Conservation (phyloP, 1,140 invertebrate species). For the Teleogryllus occipitalis region DNA sequence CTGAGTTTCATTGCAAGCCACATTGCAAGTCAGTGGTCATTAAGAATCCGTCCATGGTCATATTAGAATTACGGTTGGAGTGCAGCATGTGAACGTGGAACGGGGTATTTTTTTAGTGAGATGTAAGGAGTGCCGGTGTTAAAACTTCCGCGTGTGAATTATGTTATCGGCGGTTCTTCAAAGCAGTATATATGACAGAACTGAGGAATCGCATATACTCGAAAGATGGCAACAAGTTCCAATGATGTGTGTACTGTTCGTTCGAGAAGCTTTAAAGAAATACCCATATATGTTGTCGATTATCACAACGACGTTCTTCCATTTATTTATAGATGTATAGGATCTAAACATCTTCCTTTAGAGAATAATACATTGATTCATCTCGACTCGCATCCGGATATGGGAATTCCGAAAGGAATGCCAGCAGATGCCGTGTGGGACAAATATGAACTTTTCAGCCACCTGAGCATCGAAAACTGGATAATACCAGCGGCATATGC, state of each 20-base stretch:
- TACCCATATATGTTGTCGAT: conserved; percentile 65
- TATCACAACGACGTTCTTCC: conserved; percentile 69
- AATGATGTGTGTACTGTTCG: background rate
- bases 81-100: no score
- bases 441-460: conserved; percentile 46
- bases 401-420: conserved; percentile 70
- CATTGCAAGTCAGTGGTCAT: no score
- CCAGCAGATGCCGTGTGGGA: conserved; percentile 57
- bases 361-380: conserved; percentile 68
- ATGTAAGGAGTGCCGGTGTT: no score
- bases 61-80: no score
- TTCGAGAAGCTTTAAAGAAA: conserved; percentile 42
- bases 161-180: no score
- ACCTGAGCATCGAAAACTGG: conserved; percentile 86
- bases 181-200: no score
- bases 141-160: no score
- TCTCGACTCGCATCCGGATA: conserved; percentile 86
- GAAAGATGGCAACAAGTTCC: no score
- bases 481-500: conserved; percentile 78
- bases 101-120: no score
- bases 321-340: conserved; percentile 73
- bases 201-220: no score
- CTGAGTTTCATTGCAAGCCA: no score
- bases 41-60: no score
- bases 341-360: conserved; percentile 70